Base-by-base conservation (phyloP, 2,888 invertebrate genomes). In the Pyrrhosoma nymphula region DNA sequence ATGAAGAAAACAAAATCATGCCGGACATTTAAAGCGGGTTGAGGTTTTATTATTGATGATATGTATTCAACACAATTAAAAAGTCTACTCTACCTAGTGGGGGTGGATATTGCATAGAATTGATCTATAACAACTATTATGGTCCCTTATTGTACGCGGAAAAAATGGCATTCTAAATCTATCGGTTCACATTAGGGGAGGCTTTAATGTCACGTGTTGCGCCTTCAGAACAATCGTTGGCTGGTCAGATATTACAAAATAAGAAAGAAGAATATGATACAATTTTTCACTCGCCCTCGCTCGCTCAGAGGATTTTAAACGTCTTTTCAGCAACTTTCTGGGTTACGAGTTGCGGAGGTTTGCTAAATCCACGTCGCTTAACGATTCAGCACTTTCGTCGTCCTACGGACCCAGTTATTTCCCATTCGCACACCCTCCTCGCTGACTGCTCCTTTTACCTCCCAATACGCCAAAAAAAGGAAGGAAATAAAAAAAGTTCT, bases 241-340 rank as follows among this genome's bases (percentile, higher is more conserved):
- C 69, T n/a, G 69, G 69, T 69, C 69, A 69, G 26, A 69, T 69
- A n/a, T 69, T 69, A 12, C 26, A n/a, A n/a, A 69, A 23, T 8
- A 60, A 60, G 3, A 60, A 60, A 47, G 47, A 60, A 14, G 60
- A 12, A 60, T 3, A 12, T 60, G 12, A 20, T 20, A 60, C 69
- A 69, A n/a, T 69, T 69, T 60, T 69, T n/a, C n/a, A 69, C n/a
- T 69, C 69, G 20, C 12, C 69, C 26, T 69, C 14, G 26, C 69
- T 69, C n/a, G 2, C 60, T 47, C 60, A 20, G 60, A n/a, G 69
- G 69, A 60, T 69, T 69, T 69, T n/a, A 69, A 4, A n/a, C 69
- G 69, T 69, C 69, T 69, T 69, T 69, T 69, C 69, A 69, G 69
- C 69, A 69, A 69, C 69, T 69, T 69, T 69, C 69, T 69, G 69